A percentile compares a stretch with the other conserved stretches of the same genome.
These are phyloP conservation scores for Hozukius guyotensis DNA, from an alignment of 2,797 vertebrate species.

Conservation along the genomic window DNA sequence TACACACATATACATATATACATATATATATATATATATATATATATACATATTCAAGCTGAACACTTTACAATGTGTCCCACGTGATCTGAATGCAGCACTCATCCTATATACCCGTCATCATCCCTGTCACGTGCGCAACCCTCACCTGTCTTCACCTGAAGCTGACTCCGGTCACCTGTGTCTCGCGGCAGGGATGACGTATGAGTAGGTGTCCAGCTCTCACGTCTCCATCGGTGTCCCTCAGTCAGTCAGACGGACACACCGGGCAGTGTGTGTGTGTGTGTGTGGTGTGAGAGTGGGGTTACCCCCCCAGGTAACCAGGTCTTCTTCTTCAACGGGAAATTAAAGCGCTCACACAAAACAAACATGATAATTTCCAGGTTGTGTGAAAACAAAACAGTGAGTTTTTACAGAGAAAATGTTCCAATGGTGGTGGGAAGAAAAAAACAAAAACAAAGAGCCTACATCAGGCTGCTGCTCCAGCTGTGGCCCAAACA, in stretches of 20 bases:
- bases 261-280: conserved; percentile 36
- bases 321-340: conserved; percentile 36
- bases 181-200: conserved; percentile 32
- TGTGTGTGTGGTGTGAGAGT: conserved; percentile 1
- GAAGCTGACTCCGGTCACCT: conserved; percentile 21
- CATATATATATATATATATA: no score
- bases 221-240: conserved; percentile 41
- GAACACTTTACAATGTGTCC: no score
- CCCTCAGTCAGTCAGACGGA: conserved; percentile 29
- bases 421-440: conserved; percentile 20
- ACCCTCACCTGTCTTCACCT: conserved; percentile 58
- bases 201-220: conserved; percentile 27
- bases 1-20: no score
- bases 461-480: conserved; percentile 44
- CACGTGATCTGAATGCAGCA: neutral
- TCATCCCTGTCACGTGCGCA: conserved; percentile 27
- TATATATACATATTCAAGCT: neutral
- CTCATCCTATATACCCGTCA: neutral
- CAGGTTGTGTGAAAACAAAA: conserved; percentile 10
- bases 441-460: neutral
- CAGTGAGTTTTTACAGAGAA: conserved; percentile 2
- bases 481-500: conserved; percentile 31
- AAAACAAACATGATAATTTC: neutral
- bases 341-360: conserved; percentile 15
- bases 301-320: conserved; percentile 53